Base-by-base conservation (phyloP, 2,888 invertebrate genomes). In the Plebejus melissa region DNA sequence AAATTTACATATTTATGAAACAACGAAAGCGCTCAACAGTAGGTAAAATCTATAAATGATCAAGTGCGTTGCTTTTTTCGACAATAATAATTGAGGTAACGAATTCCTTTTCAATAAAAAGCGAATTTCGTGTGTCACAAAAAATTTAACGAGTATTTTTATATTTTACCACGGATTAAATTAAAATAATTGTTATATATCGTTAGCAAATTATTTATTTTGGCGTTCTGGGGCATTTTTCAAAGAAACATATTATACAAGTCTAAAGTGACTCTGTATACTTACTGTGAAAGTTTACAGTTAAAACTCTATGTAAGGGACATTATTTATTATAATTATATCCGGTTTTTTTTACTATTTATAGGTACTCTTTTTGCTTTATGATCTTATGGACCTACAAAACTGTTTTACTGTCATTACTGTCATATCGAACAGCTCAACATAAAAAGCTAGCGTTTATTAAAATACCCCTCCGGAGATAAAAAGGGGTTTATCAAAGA, bases 401-500 rank as follows among this genome's bases (percentile, higher is more conserved):
- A 60, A 60, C 11, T 28, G 28, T 28, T 6, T 58, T 57, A 5
- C 58, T 58, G 58, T 7, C 2, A 58, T 58, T 57, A 5, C 58
- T 58, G 58, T 7, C 2, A 58, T n/a, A 60, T 65, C 4, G 13
- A 11, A 32, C 13, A 65, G 60, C 9, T 60, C 11, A 36, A 65
- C 32, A 65, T 16, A 32, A 28, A 60, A 28, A 11, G 9, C 65
- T 11, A 36, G 65, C 32, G 1, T 36, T 36, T 60, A 60, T 60
- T 46, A 50, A 72, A 36, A 72, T 36, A 80, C 79, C 77, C 81
- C 82, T 74, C 76, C 79, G 76, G 83, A 82, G 83, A 80, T 72
- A 75, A 76, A 78, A 81, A 79, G 79, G 46, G 81, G 78, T 79
- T 80, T 79, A 76, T 75, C 77, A 79, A 82, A 83, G 81, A 83